phyloP scores from a whole-genome alignment of 2,113 vertebrate species.

The Calidris pugnax region DNA sequence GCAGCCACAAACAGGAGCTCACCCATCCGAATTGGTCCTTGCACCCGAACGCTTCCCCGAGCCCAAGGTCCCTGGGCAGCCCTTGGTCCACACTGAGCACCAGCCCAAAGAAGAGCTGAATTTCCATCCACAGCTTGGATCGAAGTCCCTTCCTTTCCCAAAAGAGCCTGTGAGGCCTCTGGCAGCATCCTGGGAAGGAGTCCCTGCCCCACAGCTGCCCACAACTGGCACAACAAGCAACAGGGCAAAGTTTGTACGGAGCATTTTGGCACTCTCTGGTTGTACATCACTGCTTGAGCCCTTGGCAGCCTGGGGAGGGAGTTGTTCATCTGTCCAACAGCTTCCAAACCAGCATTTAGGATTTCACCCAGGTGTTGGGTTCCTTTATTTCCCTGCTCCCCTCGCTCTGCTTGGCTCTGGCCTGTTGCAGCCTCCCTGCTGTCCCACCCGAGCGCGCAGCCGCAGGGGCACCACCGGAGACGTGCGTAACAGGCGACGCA shows the following conservation, averaged over 20 bases:
- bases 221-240: neutral
- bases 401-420: neutral
- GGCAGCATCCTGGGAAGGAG: neutral
- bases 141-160: neutral
- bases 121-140: neutral
- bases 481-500: neutral
- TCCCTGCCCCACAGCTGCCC: neutral
- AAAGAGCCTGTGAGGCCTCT: neutral
- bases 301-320: neutral
- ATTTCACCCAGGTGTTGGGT: neutral
- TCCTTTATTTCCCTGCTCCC: neutral
- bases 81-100: neutral
- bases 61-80: neutral
- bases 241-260: neutral
- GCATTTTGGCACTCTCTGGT: accelerated
- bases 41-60: neutral
- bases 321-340: neutral
- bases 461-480: neutral
- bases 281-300: neutral
- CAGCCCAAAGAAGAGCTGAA: neutral
- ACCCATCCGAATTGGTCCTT: neutral
- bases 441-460: accelerated
- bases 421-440: neutral
- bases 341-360: neutral
- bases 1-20: neutral